phyloP scores from a whole-genome alignment of 2,888 invertebrate genomes.

The Creontiades dilutus region DNA sequence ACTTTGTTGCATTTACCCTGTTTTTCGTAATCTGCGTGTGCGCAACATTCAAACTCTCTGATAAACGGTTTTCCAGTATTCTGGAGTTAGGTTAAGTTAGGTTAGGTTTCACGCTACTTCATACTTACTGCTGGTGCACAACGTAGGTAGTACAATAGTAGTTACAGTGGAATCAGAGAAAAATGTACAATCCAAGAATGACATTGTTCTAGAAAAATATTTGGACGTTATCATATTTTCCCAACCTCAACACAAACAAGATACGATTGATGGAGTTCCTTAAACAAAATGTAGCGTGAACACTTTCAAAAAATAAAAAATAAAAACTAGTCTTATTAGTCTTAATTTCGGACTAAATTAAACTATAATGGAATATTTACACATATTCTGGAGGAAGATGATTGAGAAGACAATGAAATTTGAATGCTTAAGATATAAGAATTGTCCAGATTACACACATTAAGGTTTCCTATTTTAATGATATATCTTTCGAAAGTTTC shows the following conservation, averaged over 20 bases:
- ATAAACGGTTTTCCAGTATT: neutral
- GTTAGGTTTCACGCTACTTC: neutral
- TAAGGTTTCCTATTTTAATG: too few species aligned
- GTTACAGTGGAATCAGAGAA: neutral
- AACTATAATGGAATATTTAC: neutral
- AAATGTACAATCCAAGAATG: neutral
- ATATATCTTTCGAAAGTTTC: too few species aligned
- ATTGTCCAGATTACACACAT: too few species aligned
- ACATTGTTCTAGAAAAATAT: neutral
- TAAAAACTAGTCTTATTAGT: neutral
- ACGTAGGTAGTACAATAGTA: too few species aligned
- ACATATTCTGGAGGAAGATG: neutral
- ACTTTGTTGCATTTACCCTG: constrained; percentile 22
- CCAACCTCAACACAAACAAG: neutral
- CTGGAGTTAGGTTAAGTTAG: neutral
- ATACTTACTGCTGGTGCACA: neutral
- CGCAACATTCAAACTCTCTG: constrained; percentile 5
- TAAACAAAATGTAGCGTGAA: neutral
- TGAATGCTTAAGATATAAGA: neutral
- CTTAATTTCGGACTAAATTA: neutral
- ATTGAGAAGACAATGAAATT: neutral
- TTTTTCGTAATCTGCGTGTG: constrained; percentile 9
- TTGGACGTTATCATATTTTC: neutral
- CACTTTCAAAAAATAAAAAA: neutral
- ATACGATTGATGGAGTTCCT: neutral